Conservation (phyloP, 2,113 vertebrate genomes). For the Paedocypris sp. region DNA sequence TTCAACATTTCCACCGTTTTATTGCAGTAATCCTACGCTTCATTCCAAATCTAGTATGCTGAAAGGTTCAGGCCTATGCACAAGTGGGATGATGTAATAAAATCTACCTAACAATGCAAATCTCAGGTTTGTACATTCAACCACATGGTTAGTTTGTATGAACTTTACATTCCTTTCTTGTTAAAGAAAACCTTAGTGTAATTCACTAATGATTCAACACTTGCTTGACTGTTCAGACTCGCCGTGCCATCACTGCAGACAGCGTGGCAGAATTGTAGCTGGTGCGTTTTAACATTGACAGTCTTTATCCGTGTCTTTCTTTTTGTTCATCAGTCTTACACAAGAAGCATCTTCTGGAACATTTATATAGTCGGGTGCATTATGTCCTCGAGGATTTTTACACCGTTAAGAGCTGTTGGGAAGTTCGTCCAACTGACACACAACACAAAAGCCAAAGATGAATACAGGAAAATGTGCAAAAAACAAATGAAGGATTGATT, state of each 20-base stretch:
- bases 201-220: neutral
- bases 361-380: slow-evolving; percentile 9
- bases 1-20: no score
- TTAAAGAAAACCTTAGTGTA: slow-evolving; percentile 1
- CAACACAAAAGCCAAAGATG: neutral
- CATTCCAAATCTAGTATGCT: no score
- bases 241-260: neutral
- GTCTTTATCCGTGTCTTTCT: neutral
- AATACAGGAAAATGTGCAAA: neutral
- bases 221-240: slow-evolving; percentile 1
- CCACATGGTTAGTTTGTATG: no score
- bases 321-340: neutral
- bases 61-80: no score
- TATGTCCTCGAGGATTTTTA: neutral
- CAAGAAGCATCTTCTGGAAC: neutral
- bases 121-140: no score
- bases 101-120: no score
- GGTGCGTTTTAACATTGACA: slow-evolving; percentile 9
- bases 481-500: neutral
- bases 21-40: no score
- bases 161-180: neutral
- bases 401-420: neutral
- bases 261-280: neutral
- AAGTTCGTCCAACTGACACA: slow-evolving; percentile 19
- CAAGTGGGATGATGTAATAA: no score